These are phyloP conservation scores for Euschistus heros DNA, from an alignment of 1,140 invertebrate genomes.

Conservation along the genomic window DNA sequence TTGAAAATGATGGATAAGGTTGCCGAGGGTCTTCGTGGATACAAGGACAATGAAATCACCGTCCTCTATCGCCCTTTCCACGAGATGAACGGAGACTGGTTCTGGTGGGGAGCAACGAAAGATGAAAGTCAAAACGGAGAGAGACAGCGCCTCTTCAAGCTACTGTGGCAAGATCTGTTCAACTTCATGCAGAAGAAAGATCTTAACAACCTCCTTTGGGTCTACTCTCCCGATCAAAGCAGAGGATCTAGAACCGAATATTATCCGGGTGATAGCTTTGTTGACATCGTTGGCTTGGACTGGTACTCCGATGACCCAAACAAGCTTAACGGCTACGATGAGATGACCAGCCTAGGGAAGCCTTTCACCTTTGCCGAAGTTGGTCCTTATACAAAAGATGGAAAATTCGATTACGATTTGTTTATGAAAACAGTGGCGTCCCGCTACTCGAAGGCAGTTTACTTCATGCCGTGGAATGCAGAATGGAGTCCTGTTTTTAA, in stretches of 20 bases:
- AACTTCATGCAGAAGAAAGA: not conserved
- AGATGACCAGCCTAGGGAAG: not conserved
- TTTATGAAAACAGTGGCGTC: not conserved
- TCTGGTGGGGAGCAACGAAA: not conserved
- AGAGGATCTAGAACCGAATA: not conserved
- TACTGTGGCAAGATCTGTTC: not conserved
- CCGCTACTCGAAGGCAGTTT: not conserved
- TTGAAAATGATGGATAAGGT: not conserved
- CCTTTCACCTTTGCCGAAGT: not conserved
- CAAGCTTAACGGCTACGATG: not conserved
- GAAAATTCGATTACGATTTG: not conserved
- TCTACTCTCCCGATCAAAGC: not conserved
- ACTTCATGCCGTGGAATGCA: not conserved
- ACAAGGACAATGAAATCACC: not conserved
- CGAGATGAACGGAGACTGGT: conserved; percentile 4
- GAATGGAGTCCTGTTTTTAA: not conserved
- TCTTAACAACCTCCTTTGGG: not conserved
- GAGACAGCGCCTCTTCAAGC: not conserved
- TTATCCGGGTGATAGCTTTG: not conserved
- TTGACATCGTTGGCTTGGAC: not conserved
- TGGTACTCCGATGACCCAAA: not conserved
- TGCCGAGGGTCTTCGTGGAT: not conserved
- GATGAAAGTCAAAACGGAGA: not conserved
- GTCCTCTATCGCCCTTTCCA: not conserved
- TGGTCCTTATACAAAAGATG: not conserved